Base-by-base conservation (phyloP, 1,140 invertebrate species). In the Nylanderia fulva region DNA sequence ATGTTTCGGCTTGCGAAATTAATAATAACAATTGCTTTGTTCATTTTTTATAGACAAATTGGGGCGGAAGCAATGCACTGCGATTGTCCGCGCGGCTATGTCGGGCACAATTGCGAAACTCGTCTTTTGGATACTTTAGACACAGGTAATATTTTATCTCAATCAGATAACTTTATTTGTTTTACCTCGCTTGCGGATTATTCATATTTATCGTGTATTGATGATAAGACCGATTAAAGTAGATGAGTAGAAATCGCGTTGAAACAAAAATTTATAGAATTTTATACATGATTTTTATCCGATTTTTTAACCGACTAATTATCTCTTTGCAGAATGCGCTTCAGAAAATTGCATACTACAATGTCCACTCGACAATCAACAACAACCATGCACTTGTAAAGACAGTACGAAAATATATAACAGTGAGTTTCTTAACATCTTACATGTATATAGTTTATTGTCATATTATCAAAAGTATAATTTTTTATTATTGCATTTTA, bases 31-130 rank as follows among this genome's bases (percentile, higher is more conserved):
- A 48, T 27, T n/a, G 1, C 15, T 68, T 24, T 1, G 2, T 63
- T 90, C 86, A 92, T 95, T 95, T 95, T 95, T 48, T 5, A 36
- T 94, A 97, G 97, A 92, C 97, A 97, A 93, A 96, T 97, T 90
- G 97, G 97, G 15, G 96, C 96, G 21, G 96, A 96, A 74, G 96
- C 96, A 13, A 96, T 97, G 56, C 96, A 95, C 84, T 97, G 97
- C 89, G 95, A 96, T 86, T 97, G 97, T 92, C 95, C 96, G 0
- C 90, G 94, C 1, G 96, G 96, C 27, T 97, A 96, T 93, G 96
- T 96, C 15, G 97, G 97, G 66, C 96, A 96, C 88, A 95, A 96
- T 87, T 97, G 97, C 90, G 96, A 97, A 92, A 95, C 96, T 80
- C 96, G 95, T 84, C 95, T 96, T 64, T 91, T 93, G 45, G 92